A percentile compares a stretch with the other conserved stretches of the same genome.
Conservation (phyloP, 2,888 invertebrate species). For the Sepioteuthis lessoniana region DNA sequence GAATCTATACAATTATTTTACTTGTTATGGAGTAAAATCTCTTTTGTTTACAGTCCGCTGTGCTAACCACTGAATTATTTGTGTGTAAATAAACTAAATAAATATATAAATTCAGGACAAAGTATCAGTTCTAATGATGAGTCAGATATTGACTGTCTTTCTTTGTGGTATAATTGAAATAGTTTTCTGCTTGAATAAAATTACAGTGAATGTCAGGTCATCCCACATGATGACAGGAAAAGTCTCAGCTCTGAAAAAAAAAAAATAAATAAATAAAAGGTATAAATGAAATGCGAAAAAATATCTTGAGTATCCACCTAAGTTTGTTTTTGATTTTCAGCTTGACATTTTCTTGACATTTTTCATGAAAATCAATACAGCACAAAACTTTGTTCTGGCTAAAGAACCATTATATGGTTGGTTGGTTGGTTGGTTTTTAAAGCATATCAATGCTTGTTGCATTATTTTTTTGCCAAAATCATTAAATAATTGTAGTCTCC, state of each 20-base stretch:
- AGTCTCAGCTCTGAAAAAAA: not conserved
- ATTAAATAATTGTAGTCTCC: too few species aligned
- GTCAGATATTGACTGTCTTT: not conserved
- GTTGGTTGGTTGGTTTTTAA: too few species aligned
- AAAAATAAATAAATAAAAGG: not conserved
- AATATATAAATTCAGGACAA: not conserved
- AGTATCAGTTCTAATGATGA: not conserved
- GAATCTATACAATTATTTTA: too few species aligned
- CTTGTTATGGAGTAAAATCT: too few species aligned
- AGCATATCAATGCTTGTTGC: too few species aligned
- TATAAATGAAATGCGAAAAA: too few species aligned
- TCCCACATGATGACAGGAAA: not conserved
- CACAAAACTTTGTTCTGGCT: not conserved
- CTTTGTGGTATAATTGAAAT: slow-evolving; percentile 33
- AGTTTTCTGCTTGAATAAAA: slow-evolving; percentile 15
- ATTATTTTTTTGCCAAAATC: too few species aligned
- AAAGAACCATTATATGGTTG: too few species aligned
- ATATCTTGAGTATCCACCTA: not conserved
- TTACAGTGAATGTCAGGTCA: not conserved
- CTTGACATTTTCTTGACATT: not conserved
- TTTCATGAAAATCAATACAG: not conserved
- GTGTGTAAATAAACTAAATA: not conserved
- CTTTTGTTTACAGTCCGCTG: too few species aligned
- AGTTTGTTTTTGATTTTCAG: not conserved
- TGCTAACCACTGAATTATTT: not conserved